A percentile compares a stretch with the other conserved stretches of the same genome.
phyloP scores from a whole-genome alignment of 2,113 vertebrate genomes.

The Alouatta palliata region DNA sequence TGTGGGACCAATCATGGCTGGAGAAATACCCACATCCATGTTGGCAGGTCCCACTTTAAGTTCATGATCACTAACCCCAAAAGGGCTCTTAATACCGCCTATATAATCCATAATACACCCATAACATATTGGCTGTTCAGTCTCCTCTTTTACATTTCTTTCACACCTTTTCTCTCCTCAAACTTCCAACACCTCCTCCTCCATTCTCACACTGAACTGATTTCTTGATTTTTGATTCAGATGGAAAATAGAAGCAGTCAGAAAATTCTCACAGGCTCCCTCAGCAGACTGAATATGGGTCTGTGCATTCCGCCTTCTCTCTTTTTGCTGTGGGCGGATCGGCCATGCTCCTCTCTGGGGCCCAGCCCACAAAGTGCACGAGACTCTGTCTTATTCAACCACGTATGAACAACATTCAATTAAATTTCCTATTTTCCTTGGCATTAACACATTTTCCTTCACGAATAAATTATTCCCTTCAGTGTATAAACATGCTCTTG shows the following conservation, averaged over 20 bases:
- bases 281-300: accelerated
- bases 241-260: neutral
- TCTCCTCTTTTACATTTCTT: neutral
- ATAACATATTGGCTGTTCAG: neutral
- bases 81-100: accelerated
- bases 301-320: too few relatives aligned
- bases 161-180: neutral
- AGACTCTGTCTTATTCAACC: neutral
- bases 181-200: neutral
- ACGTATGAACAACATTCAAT: too few relatives aligned
- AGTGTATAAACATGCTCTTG: neutral
- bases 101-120: too few relatives aligned
- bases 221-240: neutral
- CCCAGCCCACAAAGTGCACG: neutral
- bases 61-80: too few relatives aligned
- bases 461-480: too few relatives aligned
- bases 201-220: neutral
- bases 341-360: too few relatives aligned
- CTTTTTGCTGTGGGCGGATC: neutral
- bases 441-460: neutral
- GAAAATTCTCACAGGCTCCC: neutral
- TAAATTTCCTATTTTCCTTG: neutral
- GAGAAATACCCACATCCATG: neutral
- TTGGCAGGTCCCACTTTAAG: too few relatives aligned
- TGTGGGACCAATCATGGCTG: accelerated